Evolutionary conservation across 2,113 vertebrate genomes (phyloP).

Genomic region (Spea bombifrons): DNA sequence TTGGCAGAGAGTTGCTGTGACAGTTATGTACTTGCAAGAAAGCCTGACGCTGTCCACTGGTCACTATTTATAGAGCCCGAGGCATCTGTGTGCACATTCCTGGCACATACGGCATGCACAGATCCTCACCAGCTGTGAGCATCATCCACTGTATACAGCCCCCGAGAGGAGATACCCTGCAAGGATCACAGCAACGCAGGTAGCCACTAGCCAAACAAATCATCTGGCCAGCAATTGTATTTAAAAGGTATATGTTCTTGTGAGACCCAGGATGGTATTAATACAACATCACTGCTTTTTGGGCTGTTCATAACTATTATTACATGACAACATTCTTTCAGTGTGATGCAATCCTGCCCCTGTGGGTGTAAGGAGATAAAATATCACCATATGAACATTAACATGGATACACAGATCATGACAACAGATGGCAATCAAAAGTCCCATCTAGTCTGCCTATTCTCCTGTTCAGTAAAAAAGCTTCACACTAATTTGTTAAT

Average conservation of each 20-base stretch:
- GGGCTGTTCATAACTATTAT: neutral
- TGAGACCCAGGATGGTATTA: no score
- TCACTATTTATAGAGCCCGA: slow-evolving; percentile 88
- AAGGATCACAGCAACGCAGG: neutral
- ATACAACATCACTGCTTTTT: neutral
- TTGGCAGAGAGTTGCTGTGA: slow-evolving; percentile 14
- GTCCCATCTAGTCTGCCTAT: no score
- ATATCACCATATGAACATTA: no score
- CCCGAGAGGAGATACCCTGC: neutral
- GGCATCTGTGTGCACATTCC: slow-evolving; percentile 87
- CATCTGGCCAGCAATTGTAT: neutral
- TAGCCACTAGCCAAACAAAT: neutral
- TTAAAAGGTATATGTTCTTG: no score
- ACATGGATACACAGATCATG: no score
- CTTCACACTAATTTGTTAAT: no score
- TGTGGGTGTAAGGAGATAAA: no score
- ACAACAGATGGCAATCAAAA: no score
- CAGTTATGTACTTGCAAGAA: slow-evolving; percentile 58
- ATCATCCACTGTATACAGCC: neutral
- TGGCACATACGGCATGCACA: slow-evolving; percentile 63
- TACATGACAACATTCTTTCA: neutral
- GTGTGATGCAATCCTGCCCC: neutral
- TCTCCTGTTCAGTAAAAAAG: no score
- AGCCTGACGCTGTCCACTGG: slow-evolving; percentile 85
- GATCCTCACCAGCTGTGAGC: slow-evolving; percentile 30